Base-by-base conservation (phyloP, 2,113 vertebrate species). In the Muntiacus reevesi region DNA sequence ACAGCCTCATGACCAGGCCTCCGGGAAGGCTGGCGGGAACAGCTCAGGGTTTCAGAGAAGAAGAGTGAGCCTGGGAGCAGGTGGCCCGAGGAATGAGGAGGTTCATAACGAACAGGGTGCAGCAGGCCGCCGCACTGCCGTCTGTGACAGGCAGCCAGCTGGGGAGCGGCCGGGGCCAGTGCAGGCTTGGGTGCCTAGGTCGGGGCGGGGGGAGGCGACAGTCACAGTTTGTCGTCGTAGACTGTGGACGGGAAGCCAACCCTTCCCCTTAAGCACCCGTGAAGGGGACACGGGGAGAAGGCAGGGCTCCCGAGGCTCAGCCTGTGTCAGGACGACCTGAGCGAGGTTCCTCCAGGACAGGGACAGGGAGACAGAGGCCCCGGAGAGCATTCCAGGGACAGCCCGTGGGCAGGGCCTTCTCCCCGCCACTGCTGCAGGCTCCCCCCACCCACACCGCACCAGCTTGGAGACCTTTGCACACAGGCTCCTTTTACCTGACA, bases 271-370 rank as follows among this genome's bases (percentile, higher is more conserved):
- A 54, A 87, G 59, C 36, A 55, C 21, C 2, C 23, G 2, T 21
- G 59, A 59, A 14, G 23, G 28, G 83, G 50, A 50, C 33, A 21
- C 19, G 25, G 76, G 28, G 43, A 28, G 36, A 47, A 40, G 14
- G 64, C 36, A 47, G 14, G 54, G 25, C 43, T 45, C 36, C 17
- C 1, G 87, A 88, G 74, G 28, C 36, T 7, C 3, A 7, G 6
- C 6, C 59, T 1, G 8, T 17, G 19, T n/a, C 15, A 4, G n/a
- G 74, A 40, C 6, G 11, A 40, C 16, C 40, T 0, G 13, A n/a
- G 45, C 0, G 13, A 40, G 45, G 28, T 21, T 55, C 76, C 40
- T 40, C 21, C 1, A 5, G 16, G 5, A 30, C 5, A 57, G 1
- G 1, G 36, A 47, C 19, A 16, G 55, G 47, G 4, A 40, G 28